Evolutionary conservation across 2,113 vertebrate species (phyloP), one percentile per base, ranked within the genome.

Genomic region (Planiliza haematocheilus): DNA sequence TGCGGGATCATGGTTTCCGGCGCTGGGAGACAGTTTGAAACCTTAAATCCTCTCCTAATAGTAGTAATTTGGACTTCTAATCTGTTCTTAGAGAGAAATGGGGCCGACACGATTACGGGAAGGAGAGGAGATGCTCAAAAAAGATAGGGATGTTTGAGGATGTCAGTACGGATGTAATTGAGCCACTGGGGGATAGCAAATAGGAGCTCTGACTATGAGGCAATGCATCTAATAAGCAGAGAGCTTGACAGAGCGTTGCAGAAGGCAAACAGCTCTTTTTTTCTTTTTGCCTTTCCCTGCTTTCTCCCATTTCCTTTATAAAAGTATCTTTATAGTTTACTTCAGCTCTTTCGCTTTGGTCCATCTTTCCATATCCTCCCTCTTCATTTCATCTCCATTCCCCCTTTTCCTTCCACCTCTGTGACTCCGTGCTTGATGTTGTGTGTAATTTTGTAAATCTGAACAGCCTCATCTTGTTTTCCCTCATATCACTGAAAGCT

Each of bases 141-240:
- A 9, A 55, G 66, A 81, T 20, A 20, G 61, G 62, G 77, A 68
- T 84, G 70, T 85, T 79, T 81, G 75, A 82, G 59, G 72, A 84
- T 70, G 79, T 76, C 61, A 24, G 63, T 17, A 9, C 58, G 62
- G 72, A 84, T 79, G 83, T 88, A 88, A 89, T 69, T 85, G 85
- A 81, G 71, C 65, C 81, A 87, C 70, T 38, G 42, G 80, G 59
- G 74, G 38, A 83, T 59, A 50, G 77, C 51, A 82, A 86, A 85
- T 86, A 81, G 76, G 77, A 79, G 53, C 70, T 55, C 42, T 50
- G 49, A 68, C 75, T 41, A 51, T 50, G 63, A 82, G 68, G 74
- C 10, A 13, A 69, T 37, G 59, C 61, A 20, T 72, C 63, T 72
- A 77, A 77, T 74, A 78, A 85, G 60, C 70, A 65, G 9, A 7